A percentile compares a stretch with the other conserved stretches of the same genome.
Conservation (phyloP, 2,113 vertebrate genomes). For the Pseudopipra pipra region DNA sequence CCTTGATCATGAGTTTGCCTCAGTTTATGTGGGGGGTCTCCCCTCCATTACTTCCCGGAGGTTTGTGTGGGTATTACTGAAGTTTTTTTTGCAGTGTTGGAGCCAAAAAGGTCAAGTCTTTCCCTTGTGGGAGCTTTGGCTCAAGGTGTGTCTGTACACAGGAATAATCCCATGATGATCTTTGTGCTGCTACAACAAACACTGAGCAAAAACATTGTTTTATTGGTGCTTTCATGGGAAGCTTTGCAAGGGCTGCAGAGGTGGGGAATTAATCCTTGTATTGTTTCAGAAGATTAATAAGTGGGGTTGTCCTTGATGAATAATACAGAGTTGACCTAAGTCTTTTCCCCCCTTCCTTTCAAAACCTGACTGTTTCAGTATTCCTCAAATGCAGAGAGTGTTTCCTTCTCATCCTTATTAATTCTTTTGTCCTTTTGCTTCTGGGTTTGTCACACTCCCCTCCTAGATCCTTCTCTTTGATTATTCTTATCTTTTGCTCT, state of each 20-base stretch:
- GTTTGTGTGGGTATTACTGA: background rate
- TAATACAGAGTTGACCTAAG: background rate
- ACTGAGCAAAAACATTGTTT: background rate
- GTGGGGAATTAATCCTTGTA: background rate
- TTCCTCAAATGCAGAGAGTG: background rate
- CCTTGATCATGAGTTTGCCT: background rate
- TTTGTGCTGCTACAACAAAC: background rate
- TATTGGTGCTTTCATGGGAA: background rate
- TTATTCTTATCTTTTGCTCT: background rate
- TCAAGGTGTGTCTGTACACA: background rate
- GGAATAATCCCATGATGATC: background rate
- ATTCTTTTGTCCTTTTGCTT: background rate
- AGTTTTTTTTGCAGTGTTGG: background rate
- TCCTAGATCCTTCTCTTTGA: background rate
- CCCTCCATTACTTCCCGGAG: background rate
- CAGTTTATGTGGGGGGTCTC: background rate
- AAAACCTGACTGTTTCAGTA: background rate
- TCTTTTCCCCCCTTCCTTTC: background rate
- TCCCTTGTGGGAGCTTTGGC: background rate
- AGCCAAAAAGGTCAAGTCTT: background rate
- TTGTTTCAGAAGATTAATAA: constrained; percentile 14
- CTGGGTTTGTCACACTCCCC: background rate
- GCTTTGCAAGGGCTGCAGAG: background rate
- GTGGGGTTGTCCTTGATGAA: background rate
- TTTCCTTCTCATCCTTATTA: background rate